A percentile compares a stretch with the other conserved stretches of the same genome.
Evolutionary conservation across 1,140 invertebrate genomes (phyloP).

Genomic region (Drosophila orena): DNA sequence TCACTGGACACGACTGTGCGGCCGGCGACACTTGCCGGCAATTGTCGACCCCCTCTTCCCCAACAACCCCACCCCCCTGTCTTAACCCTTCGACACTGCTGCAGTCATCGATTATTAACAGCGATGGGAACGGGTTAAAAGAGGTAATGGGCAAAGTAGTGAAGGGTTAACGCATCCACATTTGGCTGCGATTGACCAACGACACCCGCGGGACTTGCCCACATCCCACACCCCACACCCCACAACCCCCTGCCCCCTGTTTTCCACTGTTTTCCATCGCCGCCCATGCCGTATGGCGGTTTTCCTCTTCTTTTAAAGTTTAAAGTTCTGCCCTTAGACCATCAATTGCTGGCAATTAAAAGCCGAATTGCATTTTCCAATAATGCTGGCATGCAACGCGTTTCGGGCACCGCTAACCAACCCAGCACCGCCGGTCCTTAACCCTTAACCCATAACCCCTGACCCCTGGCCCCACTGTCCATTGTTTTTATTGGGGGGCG

Average conservation of each 20-base stretch:
- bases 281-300: background rate
- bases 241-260: too few relatives aligned
- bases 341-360: slow-evolving; percentile 75
- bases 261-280: background rate
- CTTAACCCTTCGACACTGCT: slow-evolving; percentile 23
- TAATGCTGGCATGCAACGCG: slow-evolving; percentile 57
- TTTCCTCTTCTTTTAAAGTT: slow-evolving; percentile 39
- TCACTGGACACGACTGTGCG: slow-evolving; percentile 59
- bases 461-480: slow-evolving; percentile 2
- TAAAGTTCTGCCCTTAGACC: slow-evolving; percentile 36
- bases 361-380: slow-evolving; percentile 72
- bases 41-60: slow-evolving; percentile 2
- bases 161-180: slow-evolving; percentile 23
- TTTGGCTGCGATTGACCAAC: slow-evolving; percentile 42
- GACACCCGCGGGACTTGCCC: slow-evolving; percentile 43
- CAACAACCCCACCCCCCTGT: background rate
- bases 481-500: background rate
- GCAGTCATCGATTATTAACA: slow-evolving; percentile 76
- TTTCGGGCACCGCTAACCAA: background rate
- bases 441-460: slow-evolving; percentile 16
- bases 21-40: slow-evolving; percentile 28
- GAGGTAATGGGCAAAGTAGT: background rate
- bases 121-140: slow-evolving; percentile 16
- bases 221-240: background rate
- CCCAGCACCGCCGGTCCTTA: slow-evolving; percentile 19